Conservation (phyloP, 2,888 invertebrate species). For the Tigriopus californicus region DNA sequence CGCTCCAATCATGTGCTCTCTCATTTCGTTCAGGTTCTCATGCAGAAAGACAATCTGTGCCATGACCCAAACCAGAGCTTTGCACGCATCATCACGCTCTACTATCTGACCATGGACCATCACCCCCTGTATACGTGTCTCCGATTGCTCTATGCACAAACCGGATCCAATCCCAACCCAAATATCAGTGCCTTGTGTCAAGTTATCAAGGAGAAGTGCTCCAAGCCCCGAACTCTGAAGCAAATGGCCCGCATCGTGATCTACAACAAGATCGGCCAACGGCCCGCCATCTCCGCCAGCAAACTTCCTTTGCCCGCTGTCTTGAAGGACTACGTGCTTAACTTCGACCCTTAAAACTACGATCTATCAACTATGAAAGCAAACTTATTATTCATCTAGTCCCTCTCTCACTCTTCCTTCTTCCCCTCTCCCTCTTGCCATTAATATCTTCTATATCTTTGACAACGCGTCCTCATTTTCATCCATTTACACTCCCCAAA, state of each 20-base stretch:
- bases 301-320: slow-evolving; percentile 46
- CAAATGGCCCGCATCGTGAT: slow-evolving; percentile 49
- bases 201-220: slow-evolving; percentile 42
- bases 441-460: no score
- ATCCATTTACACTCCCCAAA: no score
- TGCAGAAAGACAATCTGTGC: slow-evolving; percentile 32
- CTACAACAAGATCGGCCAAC: slow-evolving; percentile 42
- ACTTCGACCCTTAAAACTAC: slow-evolving; percentile 34
- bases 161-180: slow-evolving; percentile 37
- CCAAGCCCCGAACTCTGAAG: slow-evolving; percentile 47
- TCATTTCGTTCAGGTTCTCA: slow-evolving; percentile 3
- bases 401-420: not conserved
- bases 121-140: slow-evolving; percentile 46
- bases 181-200: slow-evolving; percentile 36
- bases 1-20: not conserved
- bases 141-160: slow-evolving; percentile 39
- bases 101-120: slow-evolving; percentile 40
- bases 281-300: slow-evolving; percentile 43
- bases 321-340: slow-evolving; percentile 46
- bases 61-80: slow-evolving; percentile 20
- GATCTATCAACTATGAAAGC: not conserved
- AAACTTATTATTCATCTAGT: not conserved
- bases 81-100: slow-evolving; percentile 21
- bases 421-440: no score
- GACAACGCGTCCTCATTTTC: no score